A percentile compares a stretch with the other conserved stretches of the same genome.
phyloP scores from a whole-genome alignment of 2,113 vertebrate genomes.

The Oenanthe melanoleuca region DNA sequence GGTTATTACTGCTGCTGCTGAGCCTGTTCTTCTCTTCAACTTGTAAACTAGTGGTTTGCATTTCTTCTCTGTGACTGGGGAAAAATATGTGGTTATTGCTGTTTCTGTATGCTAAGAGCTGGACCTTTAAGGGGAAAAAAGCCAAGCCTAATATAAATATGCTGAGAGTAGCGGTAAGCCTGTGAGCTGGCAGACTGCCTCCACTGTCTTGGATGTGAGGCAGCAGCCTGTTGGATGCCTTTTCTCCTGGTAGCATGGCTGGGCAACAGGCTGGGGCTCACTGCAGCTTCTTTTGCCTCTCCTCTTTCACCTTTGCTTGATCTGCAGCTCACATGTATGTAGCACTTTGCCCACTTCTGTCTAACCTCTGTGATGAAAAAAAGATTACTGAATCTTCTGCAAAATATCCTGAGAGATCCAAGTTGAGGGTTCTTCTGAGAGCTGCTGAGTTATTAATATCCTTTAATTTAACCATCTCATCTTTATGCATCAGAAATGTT shows the following conservation, averaged over 20 bases:
- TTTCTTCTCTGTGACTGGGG: not conserved
- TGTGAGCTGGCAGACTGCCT: slow-evolving; percentile 42
- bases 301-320: not conserved
- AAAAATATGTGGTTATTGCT: not conserved
- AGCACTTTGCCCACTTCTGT: not conserved
- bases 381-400: not conserved
- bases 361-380: not conserved
- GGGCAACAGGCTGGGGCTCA: not conserved
- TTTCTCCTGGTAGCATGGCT: not conserved
- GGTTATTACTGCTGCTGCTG: not conserved
- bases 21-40: not conserved
- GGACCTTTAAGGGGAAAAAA: not conserved
- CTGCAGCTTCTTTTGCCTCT: not conserved
- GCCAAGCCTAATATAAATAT: not conserved
- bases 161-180: slow-evolving; percentile 1
- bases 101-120: not conserved
- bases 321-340: not conserved
- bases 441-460: slow-evolving; percentile 7
- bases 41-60: not conserved
- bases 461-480: slow-evolving; percentile 14
- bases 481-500: not conserved
- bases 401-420: not conserved
- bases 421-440: not conserved
- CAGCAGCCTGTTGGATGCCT: slow-evolving; percentile 25
- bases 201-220: not conserved